Evolutionary conservation across 2,113 vertebrate genomes (phyloP), one percentile per base, ranked within the genome.

Genomic region (Marmota flaviventris): DNA sequence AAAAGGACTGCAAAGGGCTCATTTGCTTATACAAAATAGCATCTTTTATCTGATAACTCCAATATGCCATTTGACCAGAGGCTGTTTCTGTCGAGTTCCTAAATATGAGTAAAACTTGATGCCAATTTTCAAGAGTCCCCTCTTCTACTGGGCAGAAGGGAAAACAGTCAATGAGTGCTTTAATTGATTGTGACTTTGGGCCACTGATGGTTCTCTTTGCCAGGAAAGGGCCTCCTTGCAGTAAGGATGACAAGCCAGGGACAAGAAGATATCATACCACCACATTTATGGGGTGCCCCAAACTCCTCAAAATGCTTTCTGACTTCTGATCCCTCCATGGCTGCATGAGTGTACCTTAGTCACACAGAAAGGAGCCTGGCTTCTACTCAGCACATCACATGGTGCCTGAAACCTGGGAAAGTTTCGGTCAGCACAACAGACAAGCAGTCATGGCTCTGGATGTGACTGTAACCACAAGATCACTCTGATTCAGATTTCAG

Each of bases 21-120:
- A 75, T 93, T 91, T 91, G 89, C 92, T 96, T 77, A 88, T 37
- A 86, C 29, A 85, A 96, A 95, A 81, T 2, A 73, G 51, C 16
- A 82, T 85, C 42, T 91, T 89, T 72, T 58, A 61, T 61, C 14
- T 53, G 77, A 76, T 76, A 88, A 61, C 58, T 84, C 34, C 20
- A 96, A 34, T 8, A 14, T 20, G 22, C 51, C 82, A 53, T 39
- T 34, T 83, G 61, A 85, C 61, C 53, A 83, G 45, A 82, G 77
- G 72, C 51, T 51, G 5, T 48, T 91, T 67, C 56, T 78, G 65
- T 6, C 37, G 24, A 58, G 20, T 45, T 72, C 72, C 53, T 91
- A 61, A 65, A 77, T 34, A 48, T 67, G 39, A 53, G 13, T 32
- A 20, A 90, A 48, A 90, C 84, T 25, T 4, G 4, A 65, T 73